Evolutionary conservation across 2,797 vertebrate species (phyloP).

Genomic region (Poliocrania exsul): DNA sequence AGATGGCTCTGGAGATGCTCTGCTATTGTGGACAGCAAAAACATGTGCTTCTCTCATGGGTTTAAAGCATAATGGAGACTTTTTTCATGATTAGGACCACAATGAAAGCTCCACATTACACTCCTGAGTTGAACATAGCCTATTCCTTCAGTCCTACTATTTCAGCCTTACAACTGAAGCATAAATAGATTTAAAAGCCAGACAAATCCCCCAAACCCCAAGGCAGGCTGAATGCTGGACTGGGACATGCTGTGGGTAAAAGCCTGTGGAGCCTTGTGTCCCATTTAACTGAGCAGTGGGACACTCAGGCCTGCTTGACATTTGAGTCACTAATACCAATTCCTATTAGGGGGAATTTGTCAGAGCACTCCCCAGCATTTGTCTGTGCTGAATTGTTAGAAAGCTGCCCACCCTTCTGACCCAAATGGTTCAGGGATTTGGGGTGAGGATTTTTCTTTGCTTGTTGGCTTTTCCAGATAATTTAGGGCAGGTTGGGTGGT

Average conservation of each 20-base stretch:
- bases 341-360: background rate
- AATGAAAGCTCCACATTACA: background rate
- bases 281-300: background rate
- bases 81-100: background rate
- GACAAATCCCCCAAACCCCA: background rate
- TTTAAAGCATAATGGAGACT: background rate
- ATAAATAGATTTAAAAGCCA: background rate
- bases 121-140: fast-evolving
- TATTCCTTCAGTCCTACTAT: background rate
- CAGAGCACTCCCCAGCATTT: background rate
- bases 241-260: background rate
- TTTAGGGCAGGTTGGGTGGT: background rate
- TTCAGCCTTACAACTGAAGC: background rate
- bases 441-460: background rate
- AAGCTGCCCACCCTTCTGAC: background rate
- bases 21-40: background rate
- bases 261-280: background rate
- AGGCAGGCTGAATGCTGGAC: fast-evolving
- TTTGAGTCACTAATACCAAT: background rate
- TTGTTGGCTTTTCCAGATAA: background rate
- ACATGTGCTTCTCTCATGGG: fast-evolving
- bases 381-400: background rate
- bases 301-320: background rate
- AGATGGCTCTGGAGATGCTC: background rate
- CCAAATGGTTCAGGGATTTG: background rate